A percentile compares a stretch with the other conserved stretches of the same genome.
Conservation (phyloP, 2,888 invertebrate species). For the Ligdia adustata region DNA sequence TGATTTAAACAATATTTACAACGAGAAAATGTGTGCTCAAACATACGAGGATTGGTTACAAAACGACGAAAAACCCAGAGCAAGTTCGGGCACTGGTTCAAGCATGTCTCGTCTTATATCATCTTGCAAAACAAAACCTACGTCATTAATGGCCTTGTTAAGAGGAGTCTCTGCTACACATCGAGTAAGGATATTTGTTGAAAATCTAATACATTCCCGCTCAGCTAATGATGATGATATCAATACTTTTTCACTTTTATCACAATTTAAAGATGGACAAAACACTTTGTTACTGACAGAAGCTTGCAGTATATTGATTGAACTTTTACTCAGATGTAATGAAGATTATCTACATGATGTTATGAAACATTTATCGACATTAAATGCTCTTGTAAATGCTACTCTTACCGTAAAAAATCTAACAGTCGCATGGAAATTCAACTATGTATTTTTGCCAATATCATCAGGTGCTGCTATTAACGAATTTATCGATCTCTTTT, state of each 20-base stretch:
- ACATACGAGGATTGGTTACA: conserved; percentile 49
- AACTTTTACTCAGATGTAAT: conserved; percentile 58
- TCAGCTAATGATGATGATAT: conserved; percentile 27
- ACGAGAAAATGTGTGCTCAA: conserved; percentile 50
- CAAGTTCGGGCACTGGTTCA: conserved; percentile 55
- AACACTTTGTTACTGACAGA: conserved; percentile 60
- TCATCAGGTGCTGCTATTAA: conserved; percentile 64
- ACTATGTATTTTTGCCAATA: conserved; percentile 73
- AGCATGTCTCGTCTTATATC: conserved; percentile 56
- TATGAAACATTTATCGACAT: conserved; percentile 53
- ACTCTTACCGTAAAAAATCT: conserved; percentile 67
- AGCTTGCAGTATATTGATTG: conserved; percentile 59
- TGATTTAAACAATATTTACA: conserved; percentile 60
- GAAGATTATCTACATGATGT: conserved; percentile 69
- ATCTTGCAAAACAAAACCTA: conserved; percentile 48
- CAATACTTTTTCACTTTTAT: conserved; percentile 37
- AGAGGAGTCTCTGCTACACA: conserved; percentile 61
- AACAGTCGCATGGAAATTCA: conserved; percentile 73
- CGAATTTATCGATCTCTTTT: conserved; percentile 54
- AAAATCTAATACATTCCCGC: conserved; percentile 52
- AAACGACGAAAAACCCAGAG: conserved; percentile 40
- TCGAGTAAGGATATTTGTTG: conserved; percentile 61
- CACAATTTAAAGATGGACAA: conserved; percentile 59
- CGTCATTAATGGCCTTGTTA: conserved; percentile 54
- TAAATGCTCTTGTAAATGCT: conserved; percentile 64